Conservation (phyloP, 2,888 invertebrate genomes). For the Acrobasis consociella region DNA sequence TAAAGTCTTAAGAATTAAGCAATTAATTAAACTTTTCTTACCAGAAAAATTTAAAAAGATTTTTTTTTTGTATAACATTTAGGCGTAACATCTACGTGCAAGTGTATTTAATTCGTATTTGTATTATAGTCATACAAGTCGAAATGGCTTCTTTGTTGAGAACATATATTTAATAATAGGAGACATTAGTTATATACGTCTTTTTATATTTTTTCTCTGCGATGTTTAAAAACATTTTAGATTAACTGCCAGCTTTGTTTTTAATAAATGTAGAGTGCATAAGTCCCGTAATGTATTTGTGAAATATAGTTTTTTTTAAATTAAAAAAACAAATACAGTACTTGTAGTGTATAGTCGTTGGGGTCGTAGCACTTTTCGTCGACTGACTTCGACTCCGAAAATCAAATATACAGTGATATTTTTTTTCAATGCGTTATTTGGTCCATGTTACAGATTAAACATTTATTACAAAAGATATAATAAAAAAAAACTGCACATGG, state of each 20-base stretch:
- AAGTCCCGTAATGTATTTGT: constrained; percentile 21
- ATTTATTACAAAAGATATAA: too few species aligned
- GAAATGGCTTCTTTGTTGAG: constrained; percentile 40
- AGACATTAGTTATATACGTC: constrained; percentile 25
- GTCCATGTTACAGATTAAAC: too few species aligned
- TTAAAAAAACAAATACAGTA: not conserved
- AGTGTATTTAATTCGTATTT: constrained; percentile 34
- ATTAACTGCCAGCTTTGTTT: constrained; percentile 22
- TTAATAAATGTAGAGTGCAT: constrained; percentile 19
- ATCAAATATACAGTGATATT: too few species aligned
- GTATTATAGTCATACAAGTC: constrained; percentile 42
- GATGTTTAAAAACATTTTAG: constrained; percentile 15
- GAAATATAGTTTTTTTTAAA: not conserved
- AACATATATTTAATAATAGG: constrained; percentile 32
- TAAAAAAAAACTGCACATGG: too few species aligned
- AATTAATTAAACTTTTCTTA: too few species aligned
- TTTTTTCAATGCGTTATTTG: too few species aligned
- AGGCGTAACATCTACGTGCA: constrained; percentile 37
- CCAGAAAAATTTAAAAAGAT: not conserved
- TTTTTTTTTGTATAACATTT: not conserved
- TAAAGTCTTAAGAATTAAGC: too few species aligned
- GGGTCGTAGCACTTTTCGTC: not conserved
- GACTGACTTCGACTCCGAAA: too few species aligned
- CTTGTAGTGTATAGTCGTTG: not conserved
- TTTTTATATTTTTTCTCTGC: constrained; percentile 24